These are phyloP conservation scores for Crotalus horridus DNA, from an alignment of 2,113 vertebrate species.

Conservation along the genomic window DNA sequence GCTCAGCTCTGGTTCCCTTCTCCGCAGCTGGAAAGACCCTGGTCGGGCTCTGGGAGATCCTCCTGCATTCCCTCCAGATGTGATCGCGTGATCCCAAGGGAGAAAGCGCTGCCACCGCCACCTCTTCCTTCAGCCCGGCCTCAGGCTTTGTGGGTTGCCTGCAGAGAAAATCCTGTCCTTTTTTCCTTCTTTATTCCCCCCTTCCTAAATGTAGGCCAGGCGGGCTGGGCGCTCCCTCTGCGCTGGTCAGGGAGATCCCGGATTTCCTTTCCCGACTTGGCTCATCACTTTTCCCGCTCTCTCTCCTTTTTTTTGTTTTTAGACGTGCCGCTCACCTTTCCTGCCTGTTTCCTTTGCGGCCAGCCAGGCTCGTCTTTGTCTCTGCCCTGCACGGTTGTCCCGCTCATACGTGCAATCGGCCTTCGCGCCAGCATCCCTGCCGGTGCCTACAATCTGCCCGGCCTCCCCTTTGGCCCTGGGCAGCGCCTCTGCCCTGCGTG, in stretches of 20 bases:
- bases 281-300: neutral
- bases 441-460: too few species aligned
- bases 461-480: too few species aligned
- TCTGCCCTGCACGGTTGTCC: too few species aligned
- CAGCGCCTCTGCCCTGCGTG: too few species aligned
- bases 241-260: neutral
- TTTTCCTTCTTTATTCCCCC: neutral
- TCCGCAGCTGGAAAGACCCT: neutral
- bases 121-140: neutral
- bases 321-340: neutral
- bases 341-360: neutral
- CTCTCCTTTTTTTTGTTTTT: neutral
- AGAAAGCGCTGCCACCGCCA: neutral
- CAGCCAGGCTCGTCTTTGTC: neutral
- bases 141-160: neutral
- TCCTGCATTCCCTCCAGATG: too few species aligned
- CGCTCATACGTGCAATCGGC: too few species aligned
- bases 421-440: too few species aligned
- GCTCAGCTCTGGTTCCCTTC: neutral
- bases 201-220: neutral
- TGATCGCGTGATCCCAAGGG: neutral
- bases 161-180: neutral
- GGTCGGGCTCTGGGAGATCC: neutral
- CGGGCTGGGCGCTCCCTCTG: neutral
- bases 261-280: neutral